A percentile compares a stretch with the other conserved stretches of the same genome.
phyloP scores from a whole-genome alignment of 2,888 invertebrate species.

The Endomychus coccineus region DNA sequence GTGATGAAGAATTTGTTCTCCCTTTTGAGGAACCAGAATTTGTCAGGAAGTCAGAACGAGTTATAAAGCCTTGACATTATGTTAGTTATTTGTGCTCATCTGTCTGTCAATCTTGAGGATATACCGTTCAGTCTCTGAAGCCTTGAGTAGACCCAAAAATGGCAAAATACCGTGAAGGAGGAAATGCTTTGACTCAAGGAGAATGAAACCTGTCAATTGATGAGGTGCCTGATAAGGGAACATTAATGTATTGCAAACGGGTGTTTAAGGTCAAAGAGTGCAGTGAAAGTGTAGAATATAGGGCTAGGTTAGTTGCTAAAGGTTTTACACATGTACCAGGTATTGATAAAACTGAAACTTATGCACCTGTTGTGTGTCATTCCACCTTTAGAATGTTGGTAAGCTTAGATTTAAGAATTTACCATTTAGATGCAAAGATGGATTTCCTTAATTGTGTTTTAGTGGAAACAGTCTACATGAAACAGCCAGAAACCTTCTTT shows the following conservation, averaged over 20 bases:
- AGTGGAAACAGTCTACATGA: slow-evolving; percentile 23
- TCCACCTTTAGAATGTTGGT: slow-evolving; percentile 20
- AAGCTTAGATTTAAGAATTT: slow-evolving; percentile 13
- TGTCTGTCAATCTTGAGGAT: too few relatives aligned
- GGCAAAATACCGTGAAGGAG: slow-evolving; percentile 26
- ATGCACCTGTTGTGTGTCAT: slow-evolving; percentile 21
- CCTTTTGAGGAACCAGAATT: too few relatives aligned
- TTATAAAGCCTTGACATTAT: too few relatives aligned
- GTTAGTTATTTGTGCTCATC: too few relatives aligned
- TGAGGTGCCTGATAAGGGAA: slow-evolving; percentile 20
- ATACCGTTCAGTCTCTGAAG: too few relatives aligned
- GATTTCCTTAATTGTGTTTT: slow-evolving; percentile 25
- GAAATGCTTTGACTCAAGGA: slow-evolving; percentile 25
- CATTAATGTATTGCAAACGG: slow-evolving; percentile 26
- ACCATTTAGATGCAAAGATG: slow-evolving; percentile 22
- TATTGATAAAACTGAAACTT: slow-evolving; percentile 20
- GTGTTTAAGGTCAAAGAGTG: slow-evolving; percentile 26
- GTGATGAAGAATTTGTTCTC: too few relatives aligned
- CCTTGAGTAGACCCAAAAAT: too few relatives aligned
- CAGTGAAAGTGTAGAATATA: slow-evolving; percentile 20
- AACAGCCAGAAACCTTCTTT: slow-evolving; percentile 20
- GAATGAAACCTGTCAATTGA: slow-evolving; percentile 27
- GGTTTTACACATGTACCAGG: slow-evolving; percentile 19
- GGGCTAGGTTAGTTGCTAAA: too few relatives aligned
- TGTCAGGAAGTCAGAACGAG: too few relatives aligned